Conservation (phyloP, 1,140 invertebrate genomes). For the Euwallacea fornicatus region DNA sequence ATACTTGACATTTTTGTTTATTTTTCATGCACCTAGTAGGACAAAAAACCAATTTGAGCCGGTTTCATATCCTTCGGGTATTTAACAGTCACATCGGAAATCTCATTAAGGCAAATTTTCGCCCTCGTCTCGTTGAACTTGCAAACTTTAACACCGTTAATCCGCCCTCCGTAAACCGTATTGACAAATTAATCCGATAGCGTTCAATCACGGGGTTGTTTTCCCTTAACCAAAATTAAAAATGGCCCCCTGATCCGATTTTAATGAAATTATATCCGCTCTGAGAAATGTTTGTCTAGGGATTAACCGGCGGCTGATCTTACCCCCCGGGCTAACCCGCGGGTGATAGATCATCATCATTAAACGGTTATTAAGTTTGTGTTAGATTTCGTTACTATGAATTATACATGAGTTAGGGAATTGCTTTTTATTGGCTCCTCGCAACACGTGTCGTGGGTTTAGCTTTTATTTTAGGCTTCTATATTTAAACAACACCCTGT, state of each 20-base stretch:
- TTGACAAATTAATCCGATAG: conserved; percentile 32
- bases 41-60: too few relatives aligned
- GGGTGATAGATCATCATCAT: conserved; percentile 40
- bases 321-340: conserved; percentile 23
- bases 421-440: conserved; percentile 11
- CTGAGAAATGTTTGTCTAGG: conserved; percentile 31
- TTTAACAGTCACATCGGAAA: too few relatives aligned
- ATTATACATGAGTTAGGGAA: conserved; percentile 27
- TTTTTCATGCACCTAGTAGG: too few relatives aligned
- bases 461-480: background rate
- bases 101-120: too few relatives aligned
- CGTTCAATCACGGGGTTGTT: conserved; percentile 37
- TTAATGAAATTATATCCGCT: conserved; percentile 40
- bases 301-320: conserved; percentile 32
- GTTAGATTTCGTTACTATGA: conserved; percentile 23
- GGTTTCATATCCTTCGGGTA: too few relatives aligned
- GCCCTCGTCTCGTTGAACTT: background rate
- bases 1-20: too few relatives aligned
- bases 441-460: conserved; percentile 2
- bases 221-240: conserved; percentile 37
- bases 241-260: conserved; percentile 39
- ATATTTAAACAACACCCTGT: background rate
- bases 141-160: conserved; percentile 11
- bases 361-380: conserved; percentile 39
- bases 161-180: conserved; percentile 24